Evolutionary conservation across 2,797 vertebrate species (phyloP), one percentile per base, ranked within the genome.

Genomic region (Siniperca obscura): DNA sequence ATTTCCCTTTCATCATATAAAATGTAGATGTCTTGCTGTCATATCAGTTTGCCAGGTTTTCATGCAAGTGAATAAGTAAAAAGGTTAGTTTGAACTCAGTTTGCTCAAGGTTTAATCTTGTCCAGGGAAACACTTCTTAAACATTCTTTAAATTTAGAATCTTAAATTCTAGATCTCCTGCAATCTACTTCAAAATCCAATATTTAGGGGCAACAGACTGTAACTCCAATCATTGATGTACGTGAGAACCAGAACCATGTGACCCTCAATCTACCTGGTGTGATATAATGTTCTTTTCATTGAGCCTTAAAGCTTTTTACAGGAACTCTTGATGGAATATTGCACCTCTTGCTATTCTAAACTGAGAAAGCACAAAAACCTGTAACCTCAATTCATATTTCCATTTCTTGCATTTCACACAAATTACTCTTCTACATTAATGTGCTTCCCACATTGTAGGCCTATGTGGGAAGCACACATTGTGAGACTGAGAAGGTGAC

Each of bases 401-500:
- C 61, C 21, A 34, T 61, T 70, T 64, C 27, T 82, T 73, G 42
- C 25, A 30, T 76, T 44, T 16, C 53, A 50, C 38, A 30, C 25
- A 3, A 40, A n/a, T 85, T 50, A 25, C 17, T 56, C 25, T 75
- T 34, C 52, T 46, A 44, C 42, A 52, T n/a, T 53, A 50, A 53
- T 48, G 59, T 70, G 48, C 78, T 64, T 75, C 50, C 50, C 65
- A 50, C 76, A 55, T 69, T 83, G 68, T 62, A 60, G 44, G 34
- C 52, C 46, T 59, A 36, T 48, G 36, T 48, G 38, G 19, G n/a
- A 53, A 76, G 74, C 61, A 57, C 56, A 36, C 30, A 71, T 46
- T 82, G 67, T 65, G 74, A 80, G 78, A 70, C 30, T 74, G 78
- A 78, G 30, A 76, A 71, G 65, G 74, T 88, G 74, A 79, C 66